Base-by-base conservation (phyloP, 2,888 invertebrate genomes). In the Cyclophora albipunctata region DNA sequence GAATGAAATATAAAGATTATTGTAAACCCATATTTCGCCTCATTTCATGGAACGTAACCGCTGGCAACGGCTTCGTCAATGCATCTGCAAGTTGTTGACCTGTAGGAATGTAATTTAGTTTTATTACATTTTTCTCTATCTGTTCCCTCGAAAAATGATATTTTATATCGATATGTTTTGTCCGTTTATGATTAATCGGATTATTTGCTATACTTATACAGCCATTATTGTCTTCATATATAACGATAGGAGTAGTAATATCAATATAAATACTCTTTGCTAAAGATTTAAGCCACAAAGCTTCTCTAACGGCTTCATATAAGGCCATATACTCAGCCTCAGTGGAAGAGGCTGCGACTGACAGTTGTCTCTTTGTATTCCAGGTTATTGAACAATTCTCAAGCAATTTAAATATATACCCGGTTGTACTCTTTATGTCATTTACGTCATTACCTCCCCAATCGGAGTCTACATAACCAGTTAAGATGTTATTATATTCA, bases 61-160 rank as follows among this genome's bases (percentile, higher is more conserved):
- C 49, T n/a, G 53, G 48, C 44, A 53, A 42, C 7, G 48, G 45
- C 34, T 53, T 37, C 48, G 50, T 55, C 42, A 52, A 45, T 4
- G 45, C 45, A 45, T 49, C 47, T 34, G 58, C 54, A 20, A 60
- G 37, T 42, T 56, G 55, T n/a, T 57, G 40, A 55, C 53, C 58
- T 58, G 59, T 57, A 42, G 53, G 54, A 49, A 58, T 57, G 47
- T 58, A 57, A 54, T 50, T 50, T 49, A 59, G 48, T 51, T 53
- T 56, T 40, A 59, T 53, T 52, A 54, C 47, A 54, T 59, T 57
- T 51, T 49, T 53, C 46, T 54, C 57, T 37, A 59, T 42, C 7
- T 58, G 52, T 42, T 59, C 58, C 7, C 57, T 54, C 1, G 52
- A 53, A 48, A 57, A 62, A 50, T 52, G 54, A 48, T 54, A 55